Evolutionary conservation across 2,797 vertebrate genomes (phyloP).

Genomic region (Neopelma chrysocephalum): DNA sequence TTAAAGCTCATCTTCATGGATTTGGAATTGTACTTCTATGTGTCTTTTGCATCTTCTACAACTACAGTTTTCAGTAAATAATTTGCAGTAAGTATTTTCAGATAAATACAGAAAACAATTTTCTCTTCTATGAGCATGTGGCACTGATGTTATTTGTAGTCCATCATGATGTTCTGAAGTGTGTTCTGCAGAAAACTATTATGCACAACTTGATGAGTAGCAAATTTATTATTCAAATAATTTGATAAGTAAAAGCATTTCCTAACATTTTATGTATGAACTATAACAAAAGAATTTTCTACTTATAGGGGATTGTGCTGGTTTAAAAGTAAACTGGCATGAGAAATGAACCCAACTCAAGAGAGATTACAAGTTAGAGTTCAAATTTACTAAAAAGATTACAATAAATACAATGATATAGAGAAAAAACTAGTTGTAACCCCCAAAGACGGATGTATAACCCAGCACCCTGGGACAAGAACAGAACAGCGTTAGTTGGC

Average conservation of each 20-base stretch:
- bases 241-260: background rate
- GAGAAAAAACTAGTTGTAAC: too few relatives aligned
- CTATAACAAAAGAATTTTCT: background rate
- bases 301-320: background rate
- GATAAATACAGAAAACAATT: background rate
- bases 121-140: background rate
- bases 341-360: too few relatives aligned
- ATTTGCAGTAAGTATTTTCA: background rate
- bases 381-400: too few relatives aligned
- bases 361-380: too few relatives aligned
- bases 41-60: background rate
- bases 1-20: background rate
- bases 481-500: too few relatives aligned
- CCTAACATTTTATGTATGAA: background rate
- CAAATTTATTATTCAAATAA: background rate
- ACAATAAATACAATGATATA: too few relatives aligned
- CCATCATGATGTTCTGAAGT: background rate
- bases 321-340: too few relatives aligned
- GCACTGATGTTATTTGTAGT: background rate
- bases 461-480: too few relatives aligned
- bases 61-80: background rate
- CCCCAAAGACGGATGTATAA: too few relatives aligned
- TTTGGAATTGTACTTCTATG: background rate
- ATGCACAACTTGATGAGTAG: background rate
- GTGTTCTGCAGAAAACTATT: background rate